Evolutionary conservation across 2,888 invertebrate genomes (phyloP).

Genomic region (Pristionchus arcanus): DNA sequence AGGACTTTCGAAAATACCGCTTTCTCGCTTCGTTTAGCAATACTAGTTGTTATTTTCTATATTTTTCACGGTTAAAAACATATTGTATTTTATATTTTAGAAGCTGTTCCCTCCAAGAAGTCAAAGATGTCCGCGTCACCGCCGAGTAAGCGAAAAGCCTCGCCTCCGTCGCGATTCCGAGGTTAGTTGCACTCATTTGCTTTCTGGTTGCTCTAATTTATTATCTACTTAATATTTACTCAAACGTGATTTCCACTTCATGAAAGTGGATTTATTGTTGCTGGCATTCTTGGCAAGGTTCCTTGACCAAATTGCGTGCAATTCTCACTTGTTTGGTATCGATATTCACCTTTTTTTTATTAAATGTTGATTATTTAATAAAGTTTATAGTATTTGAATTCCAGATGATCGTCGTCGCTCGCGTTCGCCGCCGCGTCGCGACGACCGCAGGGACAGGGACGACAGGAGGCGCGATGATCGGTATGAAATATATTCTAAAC

Average conservation of each 20-base stretch:
- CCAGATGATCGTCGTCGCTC: conserved; percentile 49
- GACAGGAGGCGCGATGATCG: conserved; percentile 45
- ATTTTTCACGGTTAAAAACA: background rate
- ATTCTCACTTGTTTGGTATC: too few species aligned
- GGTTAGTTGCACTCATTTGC: background rate
- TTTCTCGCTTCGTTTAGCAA: background rate
- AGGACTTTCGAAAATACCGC: background rate
- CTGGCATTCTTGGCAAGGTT: too few species aligned
- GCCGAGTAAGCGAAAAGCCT: background rate
- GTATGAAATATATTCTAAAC: background rate
- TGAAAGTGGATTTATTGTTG: too few species aligned
- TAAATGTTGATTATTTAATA: too few species aligned
- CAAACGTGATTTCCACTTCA: background rate
- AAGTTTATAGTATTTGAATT: background rate
- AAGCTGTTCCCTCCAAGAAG: conserved; percentile 39
- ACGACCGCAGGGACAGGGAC: conserved; percentile 8
- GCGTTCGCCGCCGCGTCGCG: conserved; percentile 3
- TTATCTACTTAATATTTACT: background rate
- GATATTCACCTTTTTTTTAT: too few species aligned
- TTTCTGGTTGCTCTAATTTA: background rate
- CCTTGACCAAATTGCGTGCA: too few species aligned
- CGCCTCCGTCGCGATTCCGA: conserved; percentile 42
- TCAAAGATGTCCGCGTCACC: conserved; percentile 22
- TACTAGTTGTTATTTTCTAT: background rate
- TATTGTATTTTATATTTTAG: background rate